Percentiles rank a stretch among this genome's conserved stretches.
Conservation (phyloP, 2,113 vertebrate genomes). For the Caranx ignobilis region DNA sequence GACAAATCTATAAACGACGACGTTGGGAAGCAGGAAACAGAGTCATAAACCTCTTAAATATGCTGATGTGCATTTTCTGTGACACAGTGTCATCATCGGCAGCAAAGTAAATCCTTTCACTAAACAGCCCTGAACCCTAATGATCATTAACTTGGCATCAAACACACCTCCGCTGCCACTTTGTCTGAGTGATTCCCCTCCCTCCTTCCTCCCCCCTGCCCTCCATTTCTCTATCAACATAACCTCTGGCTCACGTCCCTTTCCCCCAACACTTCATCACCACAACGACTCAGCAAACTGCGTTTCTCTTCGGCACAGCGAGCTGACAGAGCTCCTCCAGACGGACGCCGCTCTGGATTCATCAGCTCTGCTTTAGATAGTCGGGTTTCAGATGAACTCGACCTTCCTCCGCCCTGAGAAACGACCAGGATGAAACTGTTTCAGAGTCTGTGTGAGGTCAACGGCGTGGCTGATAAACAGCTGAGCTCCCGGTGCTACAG, state of each 20-base stretch:
- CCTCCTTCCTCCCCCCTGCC: background rate
- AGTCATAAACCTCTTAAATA: background rate
- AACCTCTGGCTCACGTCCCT: constrained; percentile 32
- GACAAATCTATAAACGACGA: background rate
- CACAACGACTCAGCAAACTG: constrained; percentile 18
- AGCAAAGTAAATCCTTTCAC: constrained; percentile 6
- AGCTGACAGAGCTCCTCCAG: background rate
- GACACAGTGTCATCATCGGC: background rate
- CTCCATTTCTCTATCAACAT: background rate
- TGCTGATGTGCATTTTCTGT: constrained; percentile 14
- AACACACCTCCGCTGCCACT: constrained; percentile 14
- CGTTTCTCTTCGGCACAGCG: background rate
- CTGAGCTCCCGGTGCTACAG: too few species aligned
- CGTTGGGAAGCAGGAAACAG: background rate
- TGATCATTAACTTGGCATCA: constrained; percentile 40
- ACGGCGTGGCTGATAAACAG: too few species aligned
- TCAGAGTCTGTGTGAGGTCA: background rate
- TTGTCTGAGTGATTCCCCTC: background rate
- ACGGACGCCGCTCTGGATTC: background rate
- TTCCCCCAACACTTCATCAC: background rate
- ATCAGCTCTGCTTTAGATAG: constrained; percentile 1
- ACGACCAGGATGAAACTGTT: background rate
- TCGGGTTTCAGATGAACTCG: background rate
- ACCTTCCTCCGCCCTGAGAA: background rate
- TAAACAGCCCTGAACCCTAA: background rate